Evolutionary conservation across 2,113 vertebrate species (phyloP).

Genomic region (Fregata magnificens): DNA sequence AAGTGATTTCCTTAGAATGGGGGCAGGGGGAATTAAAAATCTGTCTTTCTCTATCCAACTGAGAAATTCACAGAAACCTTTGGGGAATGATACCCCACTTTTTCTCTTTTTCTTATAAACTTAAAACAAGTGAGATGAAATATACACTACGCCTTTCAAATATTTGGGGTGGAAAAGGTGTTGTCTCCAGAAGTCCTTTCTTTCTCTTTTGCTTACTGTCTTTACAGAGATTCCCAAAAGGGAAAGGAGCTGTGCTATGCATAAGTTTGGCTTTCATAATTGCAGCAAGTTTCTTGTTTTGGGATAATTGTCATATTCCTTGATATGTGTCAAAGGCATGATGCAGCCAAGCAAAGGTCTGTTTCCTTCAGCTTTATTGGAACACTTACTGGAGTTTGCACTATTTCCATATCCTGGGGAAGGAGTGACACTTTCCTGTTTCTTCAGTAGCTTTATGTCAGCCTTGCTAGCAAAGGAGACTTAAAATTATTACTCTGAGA

Average conservation of each 20-base stretch:
- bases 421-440: background rate
- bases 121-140: background rate
- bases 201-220: background rate
- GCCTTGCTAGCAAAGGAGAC: background rate
- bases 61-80: background rate
- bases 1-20: background rate
- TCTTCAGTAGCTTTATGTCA: background rate
- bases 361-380: background rate
- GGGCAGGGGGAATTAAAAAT: background rate
- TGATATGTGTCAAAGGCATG: background rate
- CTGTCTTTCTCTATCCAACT: background rate
- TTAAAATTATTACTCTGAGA: background rate
- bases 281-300: background rate
- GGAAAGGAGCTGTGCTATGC: background rate
- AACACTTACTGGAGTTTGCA: background rate
- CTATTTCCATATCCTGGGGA: background rate
- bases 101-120: background rate
- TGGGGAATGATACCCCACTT: background rate
- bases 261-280: background rate
- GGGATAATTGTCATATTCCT: background rate
- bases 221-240: background rate
- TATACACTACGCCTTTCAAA: background rate
- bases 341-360: background rate
- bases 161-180: background rate
- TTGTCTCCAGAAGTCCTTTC: background rate